phyloP scores from a whole-genome alignment of 2,797 vertebrate genomes.

The Acanthurus leucopareius region DNA sequence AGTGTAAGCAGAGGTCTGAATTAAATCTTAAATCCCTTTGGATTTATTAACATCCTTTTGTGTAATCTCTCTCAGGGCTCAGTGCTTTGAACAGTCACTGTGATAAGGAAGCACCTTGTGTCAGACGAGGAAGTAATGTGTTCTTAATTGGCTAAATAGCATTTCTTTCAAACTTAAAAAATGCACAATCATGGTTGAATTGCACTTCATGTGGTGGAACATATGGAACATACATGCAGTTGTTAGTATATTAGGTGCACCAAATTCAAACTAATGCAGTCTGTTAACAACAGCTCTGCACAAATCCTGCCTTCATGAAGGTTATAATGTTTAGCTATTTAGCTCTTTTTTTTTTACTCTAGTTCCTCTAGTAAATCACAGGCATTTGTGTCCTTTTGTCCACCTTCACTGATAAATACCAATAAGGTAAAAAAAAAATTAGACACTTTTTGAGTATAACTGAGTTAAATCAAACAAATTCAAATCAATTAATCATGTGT shows the following conservation, averaged over 20 bases:
- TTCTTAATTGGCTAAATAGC: slow-evolving; percentile 26
- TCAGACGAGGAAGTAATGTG: slow-evolving; percentile 34
- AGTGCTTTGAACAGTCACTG: slow-evolving; percentile 27
- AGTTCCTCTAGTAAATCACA: neutral
- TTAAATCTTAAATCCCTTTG: slow-evolving; percentile 45
- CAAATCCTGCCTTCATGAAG: neutral
- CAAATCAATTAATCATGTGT: no score
- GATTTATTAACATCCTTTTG: slow-evolving; percentile 49
- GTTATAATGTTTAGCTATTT: neutral
- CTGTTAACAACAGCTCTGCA: neutral
- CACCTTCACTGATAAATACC: no score
- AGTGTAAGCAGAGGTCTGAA: slow-evolving; percentile 31
- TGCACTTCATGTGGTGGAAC: neutral
- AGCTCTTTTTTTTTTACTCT: neutral
- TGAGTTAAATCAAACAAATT: no score
- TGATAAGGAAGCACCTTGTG: slow-evolving; percentile 50
- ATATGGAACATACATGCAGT: slow-evolving; percentile 7
- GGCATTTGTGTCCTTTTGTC: no score
- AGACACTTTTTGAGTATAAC: no score
- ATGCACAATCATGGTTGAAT: neutral
- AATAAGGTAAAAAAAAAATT: no score
- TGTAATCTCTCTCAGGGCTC: slow-evolving; percentile 43
- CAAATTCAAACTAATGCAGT: neutral
- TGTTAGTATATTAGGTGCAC: neutral
- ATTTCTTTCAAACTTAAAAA: slow-evolving; percentile 24